phyloP scores from a whole-genome alignment of 2,797 vertebrate genomes.

The Stomatorhinus walkeri region DNA sequence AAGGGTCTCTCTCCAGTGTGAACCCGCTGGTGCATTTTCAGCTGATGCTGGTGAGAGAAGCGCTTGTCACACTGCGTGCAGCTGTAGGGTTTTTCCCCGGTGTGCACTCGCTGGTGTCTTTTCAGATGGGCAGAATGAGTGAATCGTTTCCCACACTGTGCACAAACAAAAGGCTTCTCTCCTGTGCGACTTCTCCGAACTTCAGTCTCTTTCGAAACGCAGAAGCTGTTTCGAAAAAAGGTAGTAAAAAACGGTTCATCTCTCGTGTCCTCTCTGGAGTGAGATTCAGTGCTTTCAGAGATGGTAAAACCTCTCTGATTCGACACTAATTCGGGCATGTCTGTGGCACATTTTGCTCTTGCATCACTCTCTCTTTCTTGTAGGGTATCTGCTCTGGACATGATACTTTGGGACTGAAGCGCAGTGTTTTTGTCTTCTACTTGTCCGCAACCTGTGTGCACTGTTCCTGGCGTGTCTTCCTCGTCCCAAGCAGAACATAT shows the following conservation, averaged over 20 bases:
- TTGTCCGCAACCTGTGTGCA: background rate
- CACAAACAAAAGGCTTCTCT: slow-evolving; percentile 24
- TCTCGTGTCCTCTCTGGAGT: background rate
- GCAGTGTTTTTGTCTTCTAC: background rate
- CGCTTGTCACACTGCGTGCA: slow-evolving; percentile 47
- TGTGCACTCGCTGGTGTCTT: slow-evolving; percentile 44
- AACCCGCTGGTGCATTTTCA: slow-evolving; percentile 24
- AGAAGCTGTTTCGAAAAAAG: slow-evolving; percentile 9
- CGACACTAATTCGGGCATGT: background rate
- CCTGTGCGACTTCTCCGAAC: background rate
- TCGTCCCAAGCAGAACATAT: background rate
- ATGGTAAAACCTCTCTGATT: background rate
- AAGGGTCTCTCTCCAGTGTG: slow-evolving; percentile 25
- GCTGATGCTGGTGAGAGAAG: slow-evolving; percentile 33
- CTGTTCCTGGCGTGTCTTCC: background rate
- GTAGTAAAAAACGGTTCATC: slow-evolving; percentile 7
- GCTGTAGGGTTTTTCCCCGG: slow-evolving; percentile 45
- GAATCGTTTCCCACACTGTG: slow-evolving; percentile 33
- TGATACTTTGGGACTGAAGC: background rate
- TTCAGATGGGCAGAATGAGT: slow-evolving; percentile 36
- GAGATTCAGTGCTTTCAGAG: background rate
- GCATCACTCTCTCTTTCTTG: background rate
- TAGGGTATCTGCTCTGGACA: background rate
- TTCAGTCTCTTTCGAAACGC: background rate
- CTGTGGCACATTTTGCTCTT: background rate